phyloP scores from a whole-genome alignment of 2,888 invertebrate genomes.

The Pandemis heparana region DNA sequence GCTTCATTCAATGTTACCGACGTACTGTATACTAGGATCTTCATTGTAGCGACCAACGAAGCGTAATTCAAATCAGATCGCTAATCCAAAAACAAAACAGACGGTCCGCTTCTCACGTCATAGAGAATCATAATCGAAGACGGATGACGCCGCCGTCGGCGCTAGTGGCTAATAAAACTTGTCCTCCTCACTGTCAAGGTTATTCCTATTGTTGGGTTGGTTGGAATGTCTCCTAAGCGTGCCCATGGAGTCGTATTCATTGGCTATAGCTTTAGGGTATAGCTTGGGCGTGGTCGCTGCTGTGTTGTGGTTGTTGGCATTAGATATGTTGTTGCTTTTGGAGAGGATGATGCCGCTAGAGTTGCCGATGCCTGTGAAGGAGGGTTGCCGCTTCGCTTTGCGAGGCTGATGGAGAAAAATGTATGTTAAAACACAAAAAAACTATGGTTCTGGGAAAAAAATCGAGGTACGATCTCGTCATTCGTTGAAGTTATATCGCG shows the following conservation, averaged over 20 bases:
- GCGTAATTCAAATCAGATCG: neutral
- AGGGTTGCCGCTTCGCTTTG: slow-evolving; percentile 88
- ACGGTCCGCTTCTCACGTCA: neutral
- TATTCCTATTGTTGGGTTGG: slow-evolving; percentile 88
- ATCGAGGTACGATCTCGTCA: neutral
- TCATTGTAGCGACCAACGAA: no score
- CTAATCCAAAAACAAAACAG: neutral
- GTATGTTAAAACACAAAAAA: neutral
- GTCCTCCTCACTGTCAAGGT: slow-evolving; percentile 88
- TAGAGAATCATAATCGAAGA: neutral
- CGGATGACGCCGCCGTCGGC: slow-evolving; percentile 21
- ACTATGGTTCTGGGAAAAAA: neutral
- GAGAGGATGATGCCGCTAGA: slow-evolving; percentile 84
- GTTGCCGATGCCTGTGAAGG: slow-evolving; percentile 86
- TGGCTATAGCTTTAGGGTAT: slow-evolving; percentile 89
- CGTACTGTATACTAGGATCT: no score
- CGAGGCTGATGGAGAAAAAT: slow-evolving; percentile 66
- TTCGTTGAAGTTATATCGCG: neutral
- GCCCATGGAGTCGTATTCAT: slow-evolving; percentile 91
- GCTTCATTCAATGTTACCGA: no score
- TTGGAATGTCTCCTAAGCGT: slow-evolving; percentile 92
- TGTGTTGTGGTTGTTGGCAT: slow-evolving; percentile 87
- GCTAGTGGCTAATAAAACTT: slow-evolving; percentile 84
- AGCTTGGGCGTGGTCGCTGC: slow-evolving; percentile 87
- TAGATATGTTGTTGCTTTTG: slow-evolving; percentile 85